A percentile compares a stretch with the other conserved stretches of the same genome.
phyloP scores from a whole-genome alignment of 2,888 invertebrate species.

The Heliconius erato region DNA sequence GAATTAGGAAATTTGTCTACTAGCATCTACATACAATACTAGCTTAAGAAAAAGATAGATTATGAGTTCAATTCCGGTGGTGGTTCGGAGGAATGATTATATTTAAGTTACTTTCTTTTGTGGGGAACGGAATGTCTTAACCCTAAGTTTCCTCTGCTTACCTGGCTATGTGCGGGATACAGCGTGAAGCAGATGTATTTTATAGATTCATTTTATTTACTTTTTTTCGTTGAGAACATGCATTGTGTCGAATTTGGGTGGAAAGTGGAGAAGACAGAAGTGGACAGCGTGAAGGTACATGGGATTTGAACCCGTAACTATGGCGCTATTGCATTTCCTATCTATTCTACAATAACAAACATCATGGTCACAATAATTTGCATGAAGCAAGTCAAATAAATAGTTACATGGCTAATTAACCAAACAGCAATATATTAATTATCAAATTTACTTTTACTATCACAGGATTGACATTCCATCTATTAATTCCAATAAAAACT shows the following conservation, averaged over 20 bases:
- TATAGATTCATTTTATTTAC: too few relatives aligned
- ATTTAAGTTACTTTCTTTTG: too few relatives aligned
- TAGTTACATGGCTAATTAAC: conserved; percentile 1
- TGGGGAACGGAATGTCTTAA: not conserved
- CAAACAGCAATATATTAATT: conserved; percentile 13
- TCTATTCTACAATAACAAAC: not conserved
- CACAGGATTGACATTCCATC: not conserved
- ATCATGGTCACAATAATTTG: not conserved
- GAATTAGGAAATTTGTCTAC: too few relatives aligned
- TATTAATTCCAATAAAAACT: not conserved
- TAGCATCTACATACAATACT: too few relatives aligned
- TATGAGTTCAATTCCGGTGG: too few relatives aligned
- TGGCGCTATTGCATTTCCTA: not conserved
- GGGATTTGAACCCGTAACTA: not conserved
- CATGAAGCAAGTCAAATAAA: conserved; percentile 1
- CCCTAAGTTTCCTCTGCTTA: too few relatives aligned
- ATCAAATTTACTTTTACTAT: conserved; percentile 27
- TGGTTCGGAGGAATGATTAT: too few relatives aligned
- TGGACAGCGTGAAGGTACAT: too few relatives aligned
- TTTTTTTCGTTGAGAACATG: not conserved
- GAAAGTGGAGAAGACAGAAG: too few relatives aligned
- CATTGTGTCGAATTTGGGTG: not conserved
- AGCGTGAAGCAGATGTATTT: too few relatives aligned
- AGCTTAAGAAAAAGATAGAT: too few relatives aligned
- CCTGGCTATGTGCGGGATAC: too few relatives aligned